A percentile compares a stretch with the other conserved stretches of the same genome.
phyloP scores from a whole-genome alignment of 2,888 invertebrate species.

The Dynastes hyllus region DNA sequence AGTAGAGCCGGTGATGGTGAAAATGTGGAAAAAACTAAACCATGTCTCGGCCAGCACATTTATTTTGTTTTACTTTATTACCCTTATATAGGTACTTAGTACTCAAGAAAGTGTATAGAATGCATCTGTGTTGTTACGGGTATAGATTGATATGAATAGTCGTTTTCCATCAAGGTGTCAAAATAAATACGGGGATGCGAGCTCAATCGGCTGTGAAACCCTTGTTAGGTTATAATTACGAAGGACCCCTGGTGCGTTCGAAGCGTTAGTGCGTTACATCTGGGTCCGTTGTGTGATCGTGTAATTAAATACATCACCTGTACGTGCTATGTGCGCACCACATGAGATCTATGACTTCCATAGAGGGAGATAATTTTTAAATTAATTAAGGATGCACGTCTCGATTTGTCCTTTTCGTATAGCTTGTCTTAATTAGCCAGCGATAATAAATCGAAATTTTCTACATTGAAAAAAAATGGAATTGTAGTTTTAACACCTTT shows the following conservation, averaged over 20 bases:
- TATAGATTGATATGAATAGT: constrained; percentile 9
- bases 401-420: constrained; percentile 8
- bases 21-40: background rate
- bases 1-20: background rate
- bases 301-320: constrained; percentile 53
- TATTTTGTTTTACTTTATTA: background rate
- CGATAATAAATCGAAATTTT: background rate
- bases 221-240: constrained; percentile 55
- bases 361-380: constrained; percentile 46
- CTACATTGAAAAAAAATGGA: too few relatives aligned
- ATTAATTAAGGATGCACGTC: constrained; percentile 50
- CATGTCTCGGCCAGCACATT: background rate
- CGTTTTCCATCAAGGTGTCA: constrained; percentile 39
- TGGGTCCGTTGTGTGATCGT: constrained; percentile 47
- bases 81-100: too few relatives aligned
- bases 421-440: constrained; percentile 19
- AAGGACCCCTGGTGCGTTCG: constrained; percentile 50
- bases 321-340: constrained; percentile 44
- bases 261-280: constrained; percentile 54
- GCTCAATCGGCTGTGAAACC: constrained; percentile 47
- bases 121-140: background rate
- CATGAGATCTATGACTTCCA: constrained; percentile 52
- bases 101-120: too few relatives aligned
- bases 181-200: constrained; percentile 46
- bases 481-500: too few relatives aligned